phyloP scores from a whole-genome alignment of 2,797 vertebrate genomes.

The Diplodus sargus region DNA sequence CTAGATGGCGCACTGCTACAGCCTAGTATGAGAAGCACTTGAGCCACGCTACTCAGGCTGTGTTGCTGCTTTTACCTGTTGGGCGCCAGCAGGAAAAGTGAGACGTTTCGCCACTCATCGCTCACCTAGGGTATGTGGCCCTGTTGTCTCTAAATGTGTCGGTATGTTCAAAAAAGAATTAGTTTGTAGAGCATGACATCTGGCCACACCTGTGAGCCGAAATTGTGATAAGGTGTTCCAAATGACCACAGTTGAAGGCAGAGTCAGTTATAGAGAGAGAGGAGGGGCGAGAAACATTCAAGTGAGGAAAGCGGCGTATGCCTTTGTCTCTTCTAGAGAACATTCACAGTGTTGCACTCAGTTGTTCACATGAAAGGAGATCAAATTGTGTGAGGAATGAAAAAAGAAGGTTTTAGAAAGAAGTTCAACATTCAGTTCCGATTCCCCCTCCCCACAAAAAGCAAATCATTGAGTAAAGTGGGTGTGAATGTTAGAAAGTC shows the following conservation, averaged over 20 bases:
- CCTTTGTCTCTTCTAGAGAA: background rate
- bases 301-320: no score
- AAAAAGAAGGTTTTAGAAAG: background rate
- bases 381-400: background rate
- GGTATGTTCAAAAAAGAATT: background rate
- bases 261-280: background rate
- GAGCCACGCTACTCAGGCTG: no score
- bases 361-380: background rate
- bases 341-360: background rate
- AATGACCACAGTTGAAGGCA: background rate
- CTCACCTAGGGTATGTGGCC: no score
- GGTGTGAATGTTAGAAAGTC: background rate
- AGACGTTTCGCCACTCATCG: no score
- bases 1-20: no score
- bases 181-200: no score
- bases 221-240: background rate
- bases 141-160: background rate
- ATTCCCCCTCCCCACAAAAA: background rate
- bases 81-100: no score
- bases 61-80: no score
- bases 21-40: no score
- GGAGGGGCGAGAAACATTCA: background rate
- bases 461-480: background rate
- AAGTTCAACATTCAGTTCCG: background rate
- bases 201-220: background rate